These are phyloP conservation scores for Sycobia sp. DNA, from an alignment of 1,140 invertebrate species.

Conservation along the genomic window DNA sequence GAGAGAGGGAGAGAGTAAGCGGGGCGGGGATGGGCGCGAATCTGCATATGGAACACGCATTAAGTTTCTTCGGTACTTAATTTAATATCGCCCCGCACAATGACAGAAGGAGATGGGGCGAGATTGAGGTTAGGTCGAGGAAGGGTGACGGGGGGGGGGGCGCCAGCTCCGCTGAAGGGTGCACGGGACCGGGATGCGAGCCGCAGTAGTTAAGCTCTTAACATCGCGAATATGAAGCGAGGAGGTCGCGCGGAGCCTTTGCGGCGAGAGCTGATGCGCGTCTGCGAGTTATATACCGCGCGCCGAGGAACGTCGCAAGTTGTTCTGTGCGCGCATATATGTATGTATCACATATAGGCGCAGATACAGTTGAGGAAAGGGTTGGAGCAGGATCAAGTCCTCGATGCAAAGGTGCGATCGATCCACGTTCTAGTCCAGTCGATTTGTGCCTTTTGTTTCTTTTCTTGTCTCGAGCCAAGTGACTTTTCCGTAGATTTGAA, in stretches of 20 bases:
- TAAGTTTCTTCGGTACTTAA: slow-evolving; percentile 59
- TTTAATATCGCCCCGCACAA: slow-evolving; percentile 52
- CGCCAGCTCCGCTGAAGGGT: too few species aligned
- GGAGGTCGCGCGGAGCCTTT: slow-evolving; percentile 12
- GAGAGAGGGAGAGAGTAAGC: too few species aligned
- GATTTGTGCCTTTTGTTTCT: too few species aligned
- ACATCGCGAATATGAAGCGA: slow-evolving; percentile 37
- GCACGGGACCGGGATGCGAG: slow-evolving; percentile 15
- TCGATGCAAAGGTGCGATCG: too few species aligned
- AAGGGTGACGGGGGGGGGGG: too few species aligned
- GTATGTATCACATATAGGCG: not conserved
- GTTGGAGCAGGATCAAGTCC: too few species aligned
- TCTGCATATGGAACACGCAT: slow-evolving; percentile 59
- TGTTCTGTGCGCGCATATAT: slow-evolving; percentile 6
- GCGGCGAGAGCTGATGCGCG: slow-evolving; percentile 2
- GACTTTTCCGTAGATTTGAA: too few species aligned
- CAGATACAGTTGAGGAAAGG: too few species aligned
- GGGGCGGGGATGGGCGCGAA: slow-evolving; percentile 49
- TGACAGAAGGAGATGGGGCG: slow-evolving; percentile 33
- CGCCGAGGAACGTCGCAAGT: slow-evolving; percentile 16
- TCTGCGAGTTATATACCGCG: slow-evolving; percentile 9
- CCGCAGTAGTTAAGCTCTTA: slow-evolving; percentile 29
- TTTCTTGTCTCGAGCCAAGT: too few species aligned
- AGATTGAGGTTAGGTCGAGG: slow-evolving; percentile 14
- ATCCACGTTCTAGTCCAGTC: too few species aligned